Base-by-base conservation (phyloP, 2,797 vertebrate genomes). In the Tapera naevia region DNA sequence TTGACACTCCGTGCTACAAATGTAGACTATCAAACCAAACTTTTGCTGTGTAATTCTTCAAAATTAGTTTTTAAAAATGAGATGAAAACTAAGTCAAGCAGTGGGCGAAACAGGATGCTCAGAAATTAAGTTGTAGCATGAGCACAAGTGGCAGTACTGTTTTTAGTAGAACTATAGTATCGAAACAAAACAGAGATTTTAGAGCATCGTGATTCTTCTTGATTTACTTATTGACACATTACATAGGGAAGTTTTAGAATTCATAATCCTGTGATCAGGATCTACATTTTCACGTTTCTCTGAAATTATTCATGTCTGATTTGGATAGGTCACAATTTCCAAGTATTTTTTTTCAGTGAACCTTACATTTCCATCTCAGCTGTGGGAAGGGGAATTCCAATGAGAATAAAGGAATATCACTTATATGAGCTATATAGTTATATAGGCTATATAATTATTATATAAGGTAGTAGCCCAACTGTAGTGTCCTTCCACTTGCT, bases 111-210 rank as follows among this genome's bases (percentile, higher is more conserved):
- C 13, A 5, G 35, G 50, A 33, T 41, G 25, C 30, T 64, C 45
- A 46, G 69, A 80, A 83, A 70, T 54, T 11, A 57, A 71, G 14
- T 1, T 56, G 46, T 32, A 60, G 23, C 41, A 76, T 41, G 69
- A 74, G 41, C 45, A 7, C 60, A 28, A 48, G 48, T 46, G 39
- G 27, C 48, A 56, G 41, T 25, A 6, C 32, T 60, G 6, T 5
- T 88, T 88, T 61, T 65, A n/a, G 17, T 32, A 32, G 56, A 72
- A 19, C 62, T 60, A 15, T 9, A 6, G 13, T 22, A 24, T 51
- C 27, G 33, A 32, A 64, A 25, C 78, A 32, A 50, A 61, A 54
- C 0, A 0, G 11, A 0, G 14, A 1, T 3, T 66, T 73, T 51
- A 24, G 41, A 64, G 33, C 48, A 23, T 46, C 54, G 74, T 48